phyloP scores from a whole-genome alignment of 2,113 vertebrate genomes.

The Leuciscus idus region DNA sequence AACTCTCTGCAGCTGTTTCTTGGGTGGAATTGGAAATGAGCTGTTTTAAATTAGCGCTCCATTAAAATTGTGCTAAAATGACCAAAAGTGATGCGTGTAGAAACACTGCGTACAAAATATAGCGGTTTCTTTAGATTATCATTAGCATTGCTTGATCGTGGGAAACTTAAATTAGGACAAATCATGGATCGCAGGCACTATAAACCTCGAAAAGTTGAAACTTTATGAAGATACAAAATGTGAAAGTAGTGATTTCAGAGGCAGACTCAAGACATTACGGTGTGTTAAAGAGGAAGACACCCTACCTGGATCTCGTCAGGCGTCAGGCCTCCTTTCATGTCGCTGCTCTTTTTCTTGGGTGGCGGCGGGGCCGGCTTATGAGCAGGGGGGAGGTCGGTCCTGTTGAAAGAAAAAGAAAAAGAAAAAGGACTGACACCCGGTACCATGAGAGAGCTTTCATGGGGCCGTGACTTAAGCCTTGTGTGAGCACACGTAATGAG shows the following conservation, averaged over 20 bases:
- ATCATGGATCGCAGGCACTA: too few species aligned
- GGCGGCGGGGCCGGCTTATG: slow-evolving; percentile 85
- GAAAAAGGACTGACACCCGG: slow-evolving; percentile 69
- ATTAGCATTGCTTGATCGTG: neutral
- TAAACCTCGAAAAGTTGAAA: neutral
- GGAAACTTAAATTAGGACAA: neutral
- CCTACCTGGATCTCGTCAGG: slow-evolving; percentile 90
- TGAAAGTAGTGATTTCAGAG: neutral
- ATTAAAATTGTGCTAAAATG: neutral
- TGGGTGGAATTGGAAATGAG: neutral
- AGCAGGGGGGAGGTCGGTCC: slow-evolving; percentile 82
- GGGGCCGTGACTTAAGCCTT: slow-evolving; percentile 63
- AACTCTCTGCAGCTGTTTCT: neutral
- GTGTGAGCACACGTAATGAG: slow-evolving; percentile 72
- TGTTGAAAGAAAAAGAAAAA: slow-evolving; percentile 71
- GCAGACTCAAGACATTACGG: neutral
- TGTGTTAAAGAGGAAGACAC: neutral
- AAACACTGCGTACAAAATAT: neutral
- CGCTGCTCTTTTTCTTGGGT: slow-evolving; percentile 82
- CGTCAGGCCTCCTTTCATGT: slow-evolving; percentile 83
- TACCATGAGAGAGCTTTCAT: slow-evolving; percentile 59
- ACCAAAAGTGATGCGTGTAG: neutral
- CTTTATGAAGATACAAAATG: neutral
- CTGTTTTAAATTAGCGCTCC: neutral
- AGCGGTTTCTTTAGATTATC: neutral